Base-by-base conservation (phyloP, 2,797 vertebrate species). In the Myotis vivesi region DNA sequence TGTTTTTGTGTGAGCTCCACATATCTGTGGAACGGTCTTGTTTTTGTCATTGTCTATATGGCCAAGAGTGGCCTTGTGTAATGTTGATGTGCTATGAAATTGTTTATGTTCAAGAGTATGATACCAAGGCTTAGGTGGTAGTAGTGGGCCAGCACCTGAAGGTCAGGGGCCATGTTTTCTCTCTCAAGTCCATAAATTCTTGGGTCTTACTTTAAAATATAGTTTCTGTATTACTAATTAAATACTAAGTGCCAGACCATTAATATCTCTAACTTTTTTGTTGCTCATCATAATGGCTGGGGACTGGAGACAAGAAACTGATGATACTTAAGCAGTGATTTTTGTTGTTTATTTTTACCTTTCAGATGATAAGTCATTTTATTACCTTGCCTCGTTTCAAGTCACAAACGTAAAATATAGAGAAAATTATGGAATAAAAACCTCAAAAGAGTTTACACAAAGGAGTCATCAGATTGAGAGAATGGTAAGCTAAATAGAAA, bases 311-410 rank as follows among this genome's bases (percentile, higher is more conserved):
- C 9, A 80, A 82, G 8, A 13, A 68, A 77, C 4, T 69, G 9
- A 69, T 25, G 36, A 44, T 17, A 13, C 84, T 36, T 95, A 87
- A 89, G n/a, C 15, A 30, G 30, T 4, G 0, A 19, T 69, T 28
- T 94, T 94, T 66, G 25, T 73, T 36, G 30, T 75, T 91, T 86
- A 49, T 51, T 85, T 95, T 95, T 95, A n/a, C n/a, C 66, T 96
- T 97, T 86, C 88, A 97, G 97, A 96, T 95, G 96, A 97, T 80
- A 97, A 88, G 10, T 95, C 97, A 30, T 97, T 97, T 84, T 97
- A 96, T 84, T 97, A 95, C 51, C 92, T 97, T 79, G 96, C 94
- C 36, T 97, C 97, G 83, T 97, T 97, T 96, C 96, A 97, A 96
- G 79, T 96, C 46, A 94, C 96, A 84, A 97, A 97, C 71, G 91